A percentile compares a stretch with the other conserved stretches of the same genome.
phyloP scores from a whole-genome alignment of 2,888 invertebrate species.

The Trichacis sp. region DNA sequence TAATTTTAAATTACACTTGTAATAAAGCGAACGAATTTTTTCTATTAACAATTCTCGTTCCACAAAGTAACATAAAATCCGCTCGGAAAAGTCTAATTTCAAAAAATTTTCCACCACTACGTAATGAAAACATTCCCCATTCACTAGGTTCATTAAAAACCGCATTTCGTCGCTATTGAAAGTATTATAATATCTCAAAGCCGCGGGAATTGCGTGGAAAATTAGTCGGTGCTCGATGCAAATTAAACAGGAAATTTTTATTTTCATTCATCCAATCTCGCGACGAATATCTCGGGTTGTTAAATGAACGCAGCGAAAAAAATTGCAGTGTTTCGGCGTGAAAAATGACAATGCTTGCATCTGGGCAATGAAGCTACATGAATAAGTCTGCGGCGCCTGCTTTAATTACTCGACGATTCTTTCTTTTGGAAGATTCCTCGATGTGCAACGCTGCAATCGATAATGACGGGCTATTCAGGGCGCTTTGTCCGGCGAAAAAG shows the following conservation, averaged over 20 bases:
- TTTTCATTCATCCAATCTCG: not conserved
- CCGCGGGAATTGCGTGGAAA: not conserved
- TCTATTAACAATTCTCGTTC: too few species aligned
- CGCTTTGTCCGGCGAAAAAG: not conserved
- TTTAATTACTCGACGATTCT: slow-evolving; percentile 32
- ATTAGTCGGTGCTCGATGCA: not conserved
- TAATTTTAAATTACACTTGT: too few species aligned
- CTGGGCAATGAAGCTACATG: slow-evolving; percentile 19
- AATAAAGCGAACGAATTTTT: too few species aligned
- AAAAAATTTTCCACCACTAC: too few species aligned
- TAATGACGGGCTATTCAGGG: slow-evolving; percentile 30
- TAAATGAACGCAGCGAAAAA: not conserved
- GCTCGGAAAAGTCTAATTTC: too few species aligned
- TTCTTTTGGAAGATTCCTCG: not conserved
- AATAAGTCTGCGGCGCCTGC: slow-evolving; percentile 23
- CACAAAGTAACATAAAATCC: too few species aligned
- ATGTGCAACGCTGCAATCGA: slow-evolving; percentile 19
- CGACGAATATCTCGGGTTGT: not conserved
- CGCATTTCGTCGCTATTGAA: not conserved
- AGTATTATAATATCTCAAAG: not conserved
- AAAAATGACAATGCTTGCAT: slow-evolving; percentile 8
- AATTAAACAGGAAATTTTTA: not conserved
- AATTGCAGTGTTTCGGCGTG: not conserved
- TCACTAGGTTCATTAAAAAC: not conserved
- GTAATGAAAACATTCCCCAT: not conserved